phyloP scores from a whole-genome alignment of 2,888 invertebrate species.

The Volucella zonaria region DNA sequence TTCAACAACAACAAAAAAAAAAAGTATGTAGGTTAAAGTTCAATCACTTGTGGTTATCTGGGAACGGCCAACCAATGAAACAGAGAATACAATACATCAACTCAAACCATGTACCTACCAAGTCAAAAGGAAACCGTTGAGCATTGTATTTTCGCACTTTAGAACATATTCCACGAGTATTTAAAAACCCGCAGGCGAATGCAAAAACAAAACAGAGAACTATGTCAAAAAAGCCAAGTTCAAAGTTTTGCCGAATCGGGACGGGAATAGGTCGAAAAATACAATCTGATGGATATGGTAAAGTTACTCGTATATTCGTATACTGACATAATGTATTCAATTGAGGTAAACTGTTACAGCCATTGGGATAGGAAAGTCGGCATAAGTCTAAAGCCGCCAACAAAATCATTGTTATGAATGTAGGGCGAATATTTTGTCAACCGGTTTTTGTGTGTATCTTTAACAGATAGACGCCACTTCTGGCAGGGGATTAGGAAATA shows the following conservation, averaged over 20 bases:
- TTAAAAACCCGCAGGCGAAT: not conserved
- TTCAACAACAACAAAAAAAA: not conserved
- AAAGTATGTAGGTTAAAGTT: conserved; percentile 31
- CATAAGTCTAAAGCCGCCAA: conserved; percentile 39
- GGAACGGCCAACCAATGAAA: not conserved
- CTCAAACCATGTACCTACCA: not conserved
- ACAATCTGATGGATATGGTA: conserved; percentile 28
- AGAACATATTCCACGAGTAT: conserved; percentile 5
- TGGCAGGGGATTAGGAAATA: conserved; percentile 50
- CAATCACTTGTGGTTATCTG: not conserved
- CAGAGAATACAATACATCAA: not conserved
- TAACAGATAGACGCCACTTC: conserved; percentile 8
- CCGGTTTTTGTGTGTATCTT: conserved; percentile 20
- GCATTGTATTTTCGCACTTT: not conserved
- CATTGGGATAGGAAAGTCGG: conserved; percentile 52
- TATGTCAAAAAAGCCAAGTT: conserved; percentile 43
- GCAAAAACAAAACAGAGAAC: not conserved
- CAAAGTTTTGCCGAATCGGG: conserved; percentile 38
- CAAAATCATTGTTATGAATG: conserved; percentile 33
- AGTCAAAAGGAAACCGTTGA: not conserved
- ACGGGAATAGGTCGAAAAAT: conserved; percentile 5
- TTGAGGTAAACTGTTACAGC: conserved; percentile 48
- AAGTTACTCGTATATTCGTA: too few species aligned
- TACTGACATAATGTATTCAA: conserved; percentile 55
- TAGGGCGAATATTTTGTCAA: conserved; percentile 64